Percentiles rank a stretch among this genome's conserved stretches.
phyloP scores from a whole-genome alignment of 2,888 invertebrate genomes.

The Lottia gigantea region DNA sequence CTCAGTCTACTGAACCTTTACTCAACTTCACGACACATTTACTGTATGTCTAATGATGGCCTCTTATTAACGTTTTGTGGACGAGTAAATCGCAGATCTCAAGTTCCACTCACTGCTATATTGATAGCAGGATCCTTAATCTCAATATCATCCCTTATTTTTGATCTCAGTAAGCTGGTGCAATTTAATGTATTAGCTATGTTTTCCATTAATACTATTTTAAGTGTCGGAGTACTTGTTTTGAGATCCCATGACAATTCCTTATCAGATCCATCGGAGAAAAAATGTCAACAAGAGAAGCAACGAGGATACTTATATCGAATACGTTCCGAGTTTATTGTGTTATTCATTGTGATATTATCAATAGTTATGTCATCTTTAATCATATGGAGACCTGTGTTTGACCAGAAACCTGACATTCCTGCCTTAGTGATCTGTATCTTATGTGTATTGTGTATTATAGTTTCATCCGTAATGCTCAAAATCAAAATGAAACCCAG shows the following conservation, averaged over 20 bases:
- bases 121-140: constrained; percentile 50
- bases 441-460: too few relatives aligned
- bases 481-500: too few relatives aligned
- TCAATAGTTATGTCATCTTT: too few relatives aligned
- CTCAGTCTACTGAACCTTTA: constrained; percentile 80
- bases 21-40: constrained; percentile 85
- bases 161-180: constrained; percentile 87
- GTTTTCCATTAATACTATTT: constrained; percentile 78
- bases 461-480: too few relatives aligned
- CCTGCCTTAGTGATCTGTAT: too few relatives aligned
- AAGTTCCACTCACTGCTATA: constrained; percentile 68
- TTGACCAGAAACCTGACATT: too few relatives aligned
- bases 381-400: too few relatives aligned
- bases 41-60: constrained; percentile 91
- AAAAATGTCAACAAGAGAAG: too few relatives aligned
- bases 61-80: constrained; percentile 79
- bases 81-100: constrained; percentile 80
- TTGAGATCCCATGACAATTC: constrained; percentile 74
- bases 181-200: constrained; percentile 87
- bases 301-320: too few relatives aligned
- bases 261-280: neutral
- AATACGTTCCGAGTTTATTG: too few relatives aligned
- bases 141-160: constrained; percentile 80
- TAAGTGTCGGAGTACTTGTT: constrained; percentile 87
- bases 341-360: too few relatives aligned